Evolutionary conservation across 2,888 invertebrate genomes (phyloP).

Genomic region (Enchytraeus crypticus): DNA sequence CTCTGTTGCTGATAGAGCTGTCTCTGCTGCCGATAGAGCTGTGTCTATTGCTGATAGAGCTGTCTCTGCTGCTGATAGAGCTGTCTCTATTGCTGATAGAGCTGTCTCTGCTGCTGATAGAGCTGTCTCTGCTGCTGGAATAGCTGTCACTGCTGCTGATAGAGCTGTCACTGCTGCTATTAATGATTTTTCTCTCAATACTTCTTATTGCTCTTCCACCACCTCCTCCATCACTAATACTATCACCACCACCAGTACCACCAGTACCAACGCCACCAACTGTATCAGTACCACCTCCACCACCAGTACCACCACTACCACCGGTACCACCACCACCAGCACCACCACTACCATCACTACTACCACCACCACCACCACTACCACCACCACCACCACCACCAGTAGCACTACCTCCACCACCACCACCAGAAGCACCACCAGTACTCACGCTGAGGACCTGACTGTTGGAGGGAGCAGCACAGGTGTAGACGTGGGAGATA

Average conservation of each 20-base stretch:
- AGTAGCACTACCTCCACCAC: not conserved
- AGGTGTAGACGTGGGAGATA: slow-evolving; percentile 8
- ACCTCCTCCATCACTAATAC: not conserved
- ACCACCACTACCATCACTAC: not conserved
- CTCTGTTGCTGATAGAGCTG: too few relatives aligned
- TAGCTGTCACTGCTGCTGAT: not conserved
- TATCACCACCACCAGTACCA: not conserved
- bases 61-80: not conserved
- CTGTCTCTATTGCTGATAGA: not conserved
- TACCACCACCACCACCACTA: too few relatives aligned
- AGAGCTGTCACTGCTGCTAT: not conserved
- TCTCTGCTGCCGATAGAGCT: not conserved
- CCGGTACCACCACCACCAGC: not conserved
- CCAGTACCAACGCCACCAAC: not conserved
- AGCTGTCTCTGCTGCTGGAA: not conserved
- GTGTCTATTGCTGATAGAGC: not conserved
- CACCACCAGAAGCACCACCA: not conserved
- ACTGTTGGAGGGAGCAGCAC: not conserved
- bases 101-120: not conserved
- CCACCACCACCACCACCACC: not conserved
- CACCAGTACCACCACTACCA: not conserved
- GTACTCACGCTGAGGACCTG: not conserved
- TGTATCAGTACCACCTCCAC: not conserved
- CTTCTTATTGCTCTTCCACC: too few relatives aligned
- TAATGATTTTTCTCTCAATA: too few relatives aligned